Conservation (phyloP, 2,888 invertebrate species). For the Drosophila mayaguana region DNA sequence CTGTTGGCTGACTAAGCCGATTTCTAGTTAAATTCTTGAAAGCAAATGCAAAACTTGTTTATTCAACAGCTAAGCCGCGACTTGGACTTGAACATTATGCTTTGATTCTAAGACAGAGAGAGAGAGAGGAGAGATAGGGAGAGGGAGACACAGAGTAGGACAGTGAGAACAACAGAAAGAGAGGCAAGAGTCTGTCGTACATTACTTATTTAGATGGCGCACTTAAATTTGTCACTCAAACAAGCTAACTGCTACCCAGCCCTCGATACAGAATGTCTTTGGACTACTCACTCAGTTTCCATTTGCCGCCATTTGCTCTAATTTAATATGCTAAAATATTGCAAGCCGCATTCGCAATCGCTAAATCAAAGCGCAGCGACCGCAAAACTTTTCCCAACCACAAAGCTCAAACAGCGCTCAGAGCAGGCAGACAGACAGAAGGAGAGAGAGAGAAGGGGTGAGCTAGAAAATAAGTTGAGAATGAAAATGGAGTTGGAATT, state of each 20-base stretch:
- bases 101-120: constrained; percentile 28
- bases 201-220: constrained; percentile 75
- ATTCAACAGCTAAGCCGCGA: constrained; percentile 73
- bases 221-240: constrained; percentile 77
- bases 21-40: constrained; percentile 70
- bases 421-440: background rate
- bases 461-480: background rate
- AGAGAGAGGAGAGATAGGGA: background rate
- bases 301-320: constrained; percentile 69
- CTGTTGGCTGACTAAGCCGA: constrained; percentile 64
- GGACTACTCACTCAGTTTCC: constrained; percentile 26
- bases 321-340: constrained; percentile 80
- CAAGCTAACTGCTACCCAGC: constrained; percentile 27
- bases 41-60: constrained; percentile 75
- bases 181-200: constrained; percentile 4
- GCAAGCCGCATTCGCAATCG: constrained; percentile 58
- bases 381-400: constrained; percentile 68
- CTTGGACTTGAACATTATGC: constrained; percentile 50
- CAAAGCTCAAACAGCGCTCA: constrained; percentile 39
- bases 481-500: constrained; percentile 6
- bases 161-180: background rate
- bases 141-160: background rate
- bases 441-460: background rate
- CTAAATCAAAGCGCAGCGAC: constrained; percentile 70
- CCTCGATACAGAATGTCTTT: constrained; percentile 7